Evolutionary conservation across 2,797 vertebrate species (phyloP), one percentile per base, ranked within the genome.

Genomic region (Astyanax mexicanus): DNA sequence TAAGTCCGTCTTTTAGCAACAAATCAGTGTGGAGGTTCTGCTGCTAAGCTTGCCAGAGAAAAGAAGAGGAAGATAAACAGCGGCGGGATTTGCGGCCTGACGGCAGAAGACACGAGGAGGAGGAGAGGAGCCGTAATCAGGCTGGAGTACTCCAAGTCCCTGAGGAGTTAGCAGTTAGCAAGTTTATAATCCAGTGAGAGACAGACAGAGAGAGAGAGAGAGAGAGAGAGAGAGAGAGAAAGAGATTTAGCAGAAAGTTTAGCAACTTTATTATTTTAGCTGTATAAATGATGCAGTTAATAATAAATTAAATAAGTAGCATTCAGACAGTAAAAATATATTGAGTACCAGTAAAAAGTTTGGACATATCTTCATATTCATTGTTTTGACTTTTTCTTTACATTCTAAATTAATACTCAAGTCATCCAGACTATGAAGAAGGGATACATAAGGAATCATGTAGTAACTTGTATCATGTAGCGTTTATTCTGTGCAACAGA

Each of bases 1-100:
- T 95, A 97, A 98, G 96, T 95, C 96, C 95, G 96, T 98, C 97
- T 99, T 97, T 98, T 95, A 95, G 95, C 92, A 91, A 97, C 95
- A 96, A 96, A 95, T 95, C 95, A 95, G 95, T 93, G 94, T 94
- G 91, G 91, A 96, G 94, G 94, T 94, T 96, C 94, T 94, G 93
- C 90, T 86, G 93, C 94, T 93, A 93, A 91, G 94, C 96, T 95
- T 95, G 95, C 95, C 95, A 94, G 89, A 86, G 84, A 91, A 93
- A 93, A 93, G 90, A 86, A 91, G 90, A 88, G 89, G 90, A 93
- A 96, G 93, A 96, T 95, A 95, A 96, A 95, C 94, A 97, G 94
- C 89, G 90, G 90, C 91, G 90, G 93, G 94, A 92, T 95, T 96
- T 95, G 94, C 89, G 84, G 86, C 85, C 73, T 23, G 83, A 74